Base-by-base conservation (phyloP, 2,797 vertebrate species). In the Phrynocephalus guinanensis region DNA sequence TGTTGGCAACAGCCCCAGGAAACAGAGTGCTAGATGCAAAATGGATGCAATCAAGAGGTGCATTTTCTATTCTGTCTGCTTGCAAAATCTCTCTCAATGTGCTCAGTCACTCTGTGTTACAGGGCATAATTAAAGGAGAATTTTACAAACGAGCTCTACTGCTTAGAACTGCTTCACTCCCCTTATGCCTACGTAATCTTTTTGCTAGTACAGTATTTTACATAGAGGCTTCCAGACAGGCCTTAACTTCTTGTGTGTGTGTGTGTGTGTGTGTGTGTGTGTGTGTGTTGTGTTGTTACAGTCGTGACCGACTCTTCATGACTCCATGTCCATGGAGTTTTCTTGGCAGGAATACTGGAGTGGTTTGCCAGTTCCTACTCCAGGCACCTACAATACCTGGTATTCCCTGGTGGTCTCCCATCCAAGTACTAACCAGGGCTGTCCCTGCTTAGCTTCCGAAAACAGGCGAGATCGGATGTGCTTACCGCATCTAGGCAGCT, bases 1-100 rank as follows among this genome's bases (percentile, higher is more conserved):
- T 77, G 79, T 87, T 94, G 86, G 77, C 83, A 82, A 87, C 48
- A 87, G 79, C 71, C 79, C 83, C 79, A 80, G 90, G 92, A 93
- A 93, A 85, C 56, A 38, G 85, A 80, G 81, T 79, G 30, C n/a
- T 60, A 93, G 78, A 50, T 66, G 82, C 60, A 80, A 91, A 92
- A 91, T 11, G 30, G 84, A 85, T 11, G 13, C 77, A 90, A 73
- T 86, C 79, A 82, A 85, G 86, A 92, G 89, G 81, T 0, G 0
- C 87, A 18, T 90, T 92, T 91, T 84, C 83, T 71, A 88, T 88
- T 90, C 63, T 68, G 75, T 79, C 68, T 83, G 87, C 82, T 92
- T 90, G 33, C 18, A 30, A 67, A 83, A 87, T 87, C 52, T 67
- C 16, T 85, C 11, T 67, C 67, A 26, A 76, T 2, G 3, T 78